Evolutionary conservation across 1,140 invertebrate genomes (phyloP).

Genomic region (Galleria mellonella): DNA sequence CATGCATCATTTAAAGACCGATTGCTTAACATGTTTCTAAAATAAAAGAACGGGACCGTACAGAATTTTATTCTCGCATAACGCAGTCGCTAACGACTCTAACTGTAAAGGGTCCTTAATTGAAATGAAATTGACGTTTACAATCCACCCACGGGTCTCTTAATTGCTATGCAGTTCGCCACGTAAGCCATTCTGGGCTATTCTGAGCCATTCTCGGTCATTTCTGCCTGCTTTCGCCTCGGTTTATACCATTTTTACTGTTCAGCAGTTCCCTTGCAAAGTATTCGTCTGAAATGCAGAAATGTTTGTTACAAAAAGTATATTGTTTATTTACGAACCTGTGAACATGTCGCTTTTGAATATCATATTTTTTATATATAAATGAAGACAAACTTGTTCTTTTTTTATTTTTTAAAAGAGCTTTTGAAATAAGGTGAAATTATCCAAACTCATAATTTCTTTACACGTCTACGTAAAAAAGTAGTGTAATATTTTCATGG

Average conservation of each 20-base stretch:
- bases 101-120: slow-evolving; percentile 22
- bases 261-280: background rate
- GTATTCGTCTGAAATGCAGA: background rate
- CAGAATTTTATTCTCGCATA: slow-evolving; percentile 15
- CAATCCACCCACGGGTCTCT: slow-evolving; percentile 13
- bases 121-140: slow-evolving; percentile 30
- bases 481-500: too few species aligned
- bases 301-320: too few species aligned
- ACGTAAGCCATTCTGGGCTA: slow-evolving; percentile 18
- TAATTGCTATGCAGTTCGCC: slow-evolving; percentile 29
- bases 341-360: too few species aligned
- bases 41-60: background rate
- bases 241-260: slow-evolving; percentile 8
- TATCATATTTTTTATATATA: too few species aligned
- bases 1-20: too few species aligned
- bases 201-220: slow-evolving; percentile 6
- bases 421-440: too few species aligned
- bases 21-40: background rate
- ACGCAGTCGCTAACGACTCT: slow-evolving; percentile 22
- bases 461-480: too few species aligned
- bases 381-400: too few species aligned
- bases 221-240: slow-evolving; percentile 1
- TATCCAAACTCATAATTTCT: too few species aligned
- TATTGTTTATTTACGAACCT: too few species aligned
- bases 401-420: too few species aligned